A percentile compares a stretch with the other conserved stretches of the same genome.
Conservation (phyloP, 2,888 invertebrate species). For the Drosophila yooni region DNA sequence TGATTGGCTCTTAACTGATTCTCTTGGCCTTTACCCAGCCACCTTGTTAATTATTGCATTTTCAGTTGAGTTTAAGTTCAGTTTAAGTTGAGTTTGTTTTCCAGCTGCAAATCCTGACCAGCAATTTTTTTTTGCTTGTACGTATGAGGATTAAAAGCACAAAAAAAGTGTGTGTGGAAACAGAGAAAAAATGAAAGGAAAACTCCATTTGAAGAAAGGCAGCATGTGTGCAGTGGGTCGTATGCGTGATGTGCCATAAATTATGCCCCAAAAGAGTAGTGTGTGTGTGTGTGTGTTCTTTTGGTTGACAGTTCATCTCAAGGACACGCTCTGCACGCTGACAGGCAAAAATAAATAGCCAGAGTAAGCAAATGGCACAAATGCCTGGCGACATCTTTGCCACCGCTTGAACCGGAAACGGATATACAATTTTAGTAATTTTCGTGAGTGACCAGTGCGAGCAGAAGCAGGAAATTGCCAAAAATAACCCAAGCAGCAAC, state of each 20-base stretch:
- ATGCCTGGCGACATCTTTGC: slow-evolving; percentile 45
- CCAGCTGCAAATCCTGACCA: not conserved
- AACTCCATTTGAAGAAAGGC: slow-evolving; percentile 16
- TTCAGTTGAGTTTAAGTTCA: slow-evolving; percentile 12
- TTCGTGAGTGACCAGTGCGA: slow-evolving; percentile 67
- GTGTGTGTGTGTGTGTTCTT: not conserved
- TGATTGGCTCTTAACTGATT: slow-evolving; percentile 51
- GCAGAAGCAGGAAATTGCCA: slow-evolving; percentile 63
- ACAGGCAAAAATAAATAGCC: slow-evolving; percentile 54
- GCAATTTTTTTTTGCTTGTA: not conserved
- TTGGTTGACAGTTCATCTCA: slow-evolving; percentile 15
- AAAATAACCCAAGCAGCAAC: slow-evolving; percentile 33
- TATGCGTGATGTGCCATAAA: slow-evolving; percentile 67
- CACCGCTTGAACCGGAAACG: slow-evolving; percentile 68
- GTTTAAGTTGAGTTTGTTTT: slow-evolving; percentile 5
- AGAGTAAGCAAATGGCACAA: slow-evolving; percentile 39
- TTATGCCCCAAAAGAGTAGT: slow-evolving; percentile 44
- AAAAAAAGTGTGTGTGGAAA: slow-evolving; percentile 29
- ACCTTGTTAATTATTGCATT: slow-evolving; percentile 46
- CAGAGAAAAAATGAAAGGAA: slow-evolving; percentile 5
- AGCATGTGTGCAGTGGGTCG: slow-evolving; percentile 56
- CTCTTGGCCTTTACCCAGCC: slow-evolving; percentile 24
- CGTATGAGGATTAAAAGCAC: not conserved
- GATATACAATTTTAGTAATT: slow-evolving; percentile 78
- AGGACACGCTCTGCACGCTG: slow-evolving; percentile 37